Base-by-base conservation (phyloP, 1,140 invertebrate species). In the Mya arenaria region DNA sequence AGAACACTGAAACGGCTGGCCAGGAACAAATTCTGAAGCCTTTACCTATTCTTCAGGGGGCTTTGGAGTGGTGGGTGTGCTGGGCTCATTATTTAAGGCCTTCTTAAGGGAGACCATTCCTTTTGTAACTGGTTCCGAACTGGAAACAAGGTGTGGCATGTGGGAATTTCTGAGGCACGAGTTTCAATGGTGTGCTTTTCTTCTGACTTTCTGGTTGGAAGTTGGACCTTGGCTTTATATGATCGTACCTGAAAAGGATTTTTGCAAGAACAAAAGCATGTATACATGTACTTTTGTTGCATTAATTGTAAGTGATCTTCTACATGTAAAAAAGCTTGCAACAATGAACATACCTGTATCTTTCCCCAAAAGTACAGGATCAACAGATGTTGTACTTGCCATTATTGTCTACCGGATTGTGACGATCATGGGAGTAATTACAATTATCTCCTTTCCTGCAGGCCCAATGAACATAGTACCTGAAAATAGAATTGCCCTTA, bases 1-100 rank as follows among this genome's bases (percentile, higher is more conserved):
- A 1, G 69, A 75, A 39, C 86, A 87, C 25, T 71, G 34, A 71
- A 88, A 91, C 37, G 80, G 83, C 78, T 90, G 86, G 15, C 90
- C 91, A 75, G 95, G 95, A 73, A 95, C 90, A 92, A 96, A 96
- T 92, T 96, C 95, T 44, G 95, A 95, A 48, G 95, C 95, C 84
- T 95, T 94, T 0, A 94, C 94, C 95, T 95, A 96, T 39, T 92
- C 86, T 37, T 90, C 88, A 39, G 88, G 86, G 30, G 85, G 82
- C 65, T 84, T 86, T 34, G 63, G 63, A 19, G 74, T 62, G 6
- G 52, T 28, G 25, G 73, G 63, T 34, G 56, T 32, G 13, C 62
- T 39, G n/a, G n/a, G n/a, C n/a, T n/a, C n/a, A n/a, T n/a, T n/a
- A n/a, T n/a, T n/a, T n/a, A n/a, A n/a, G n/a, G n/a, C n/a, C n/a